phyloP scores from a whole-genome alignment of 2,113 vertebrate genomes.

The Xiphophorus hellerii region DNA sequence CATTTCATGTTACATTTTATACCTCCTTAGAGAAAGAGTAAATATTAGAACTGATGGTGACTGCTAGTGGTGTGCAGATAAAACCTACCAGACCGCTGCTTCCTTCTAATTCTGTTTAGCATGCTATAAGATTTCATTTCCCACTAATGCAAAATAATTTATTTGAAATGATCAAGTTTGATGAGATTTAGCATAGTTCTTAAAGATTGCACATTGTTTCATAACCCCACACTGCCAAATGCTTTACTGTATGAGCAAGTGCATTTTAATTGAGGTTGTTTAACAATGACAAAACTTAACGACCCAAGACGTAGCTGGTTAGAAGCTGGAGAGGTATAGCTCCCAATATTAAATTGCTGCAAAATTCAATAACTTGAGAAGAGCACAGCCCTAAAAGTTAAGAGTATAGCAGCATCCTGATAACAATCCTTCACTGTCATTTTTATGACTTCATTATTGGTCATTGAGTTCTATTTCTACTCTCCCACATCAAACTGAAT shows the following conservation, averaged over 20 bases:
- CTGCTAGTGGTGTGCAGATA: constrained; percentile 26
- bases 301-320: constrained; percentile 57
- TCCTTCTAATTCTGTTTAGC: constrained; percentile 4
- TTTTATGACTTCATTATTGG: constrained; percentile 61
- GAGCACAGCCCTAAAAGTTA: constrained; percentile 58
- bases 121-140: constrained; percentile 16
- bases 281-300: constrained; percentile 75
- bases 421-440: constrained; percentile 56
- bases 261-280: constrained; percentile 72
- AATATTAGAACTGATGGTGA: constrained; percentile 41
- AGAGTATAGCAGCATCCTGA: constrained; percentile 51
- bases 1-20: constrained; percentile 52
- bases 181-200: constrained; percentile 50
- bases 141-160: constrained; percentile 13
- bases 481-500: constrained; percentile 66
- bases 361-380: constrained; percentile 67
- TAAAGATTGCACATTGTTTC: constrained; percentile 37
- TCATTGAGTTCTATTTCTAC: constrained; percentile 65
- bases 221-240: constrained; percentile 17
- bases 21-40: constrained; percentile 38
- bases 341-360: constrained; percentile 62
- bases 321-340: constrained; percentile 53
- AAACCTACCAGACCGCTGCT: background rate
- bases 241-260: constrained; percentile 45
- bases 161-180: constrained; percentile 32